These are phyloP conservation scores for Entomobrya proxima DNA, from an alignment of 2,888 invertebrate genomes.

Conservation along the genomic window DNA sequence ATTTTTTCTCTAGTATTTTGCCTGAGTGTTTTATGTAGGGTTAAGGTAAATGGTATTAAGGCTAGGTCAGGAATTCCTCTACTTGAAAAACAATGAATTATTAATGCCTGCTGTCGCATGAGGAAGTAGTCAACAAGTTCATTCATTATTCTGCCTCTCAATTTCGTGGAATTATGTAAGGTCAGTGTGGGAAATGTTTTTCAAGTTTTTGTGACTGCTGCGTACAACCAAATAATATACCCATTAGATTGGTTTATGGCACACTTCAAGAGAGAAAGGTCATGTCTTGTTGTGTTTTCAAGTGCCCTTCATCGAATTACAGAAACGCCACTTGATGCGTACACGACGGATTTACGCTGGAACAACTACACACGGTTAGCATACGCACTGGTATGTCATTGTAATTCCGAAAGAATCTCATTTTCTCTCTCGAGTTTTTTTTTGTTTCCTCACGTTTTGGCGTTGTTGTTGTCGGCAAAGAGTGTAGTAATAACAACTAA, in stretches of 20 bases:
- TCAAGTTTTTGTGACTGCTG: background rate
- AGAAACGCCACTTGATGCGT: slow-evolving; percentile 45
- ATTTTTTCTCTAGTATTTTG: background rate
- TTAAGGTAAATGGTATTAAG: background rate
- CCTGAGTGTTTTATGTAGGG: background rate
- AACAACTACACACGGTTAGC: background rate
- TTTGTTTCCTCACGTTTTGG: slow-evolving; percentile 43
- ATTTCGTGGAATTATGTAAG: slow-evolving; percentile 24
- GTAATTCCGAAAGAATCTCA: slow-evolving; percentile 14
- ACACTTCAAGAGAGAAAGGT: slow-evolving; percentile 44
- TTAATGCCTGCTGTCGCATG: background rate
- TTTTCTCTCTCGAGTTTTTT: background rate
- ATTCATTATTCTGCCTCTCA: background rate
- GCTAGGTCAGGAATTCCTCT: background rate
- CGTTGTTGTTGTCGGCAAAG: slow-evolving; percentile 19
- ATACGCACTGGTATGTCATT: slow-evolving; percentile 4
- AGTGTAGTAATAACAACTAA: no score
- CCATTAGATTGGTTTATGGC: slow-evolving; percentile 12
- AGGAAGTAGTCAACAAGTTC: background rate
- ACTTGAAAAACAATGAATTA: slow-evolving; percentile 8
- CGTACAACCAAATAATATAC: no score
- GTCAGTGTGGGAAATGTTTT: slow-evolving; percentile 55
- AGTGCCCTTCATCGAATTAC: slow-evolving; percentile 41
- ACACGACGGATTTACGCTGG: slow-evolving; percentile 44
- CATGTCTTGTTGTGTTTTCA: slow-evolving; percentile 23